These are phyloP conservation scores for Ylistrum balloti DNA, from an alignment of 1,140 invertebrate genomes.

Conservation along the genomic window DNA sequence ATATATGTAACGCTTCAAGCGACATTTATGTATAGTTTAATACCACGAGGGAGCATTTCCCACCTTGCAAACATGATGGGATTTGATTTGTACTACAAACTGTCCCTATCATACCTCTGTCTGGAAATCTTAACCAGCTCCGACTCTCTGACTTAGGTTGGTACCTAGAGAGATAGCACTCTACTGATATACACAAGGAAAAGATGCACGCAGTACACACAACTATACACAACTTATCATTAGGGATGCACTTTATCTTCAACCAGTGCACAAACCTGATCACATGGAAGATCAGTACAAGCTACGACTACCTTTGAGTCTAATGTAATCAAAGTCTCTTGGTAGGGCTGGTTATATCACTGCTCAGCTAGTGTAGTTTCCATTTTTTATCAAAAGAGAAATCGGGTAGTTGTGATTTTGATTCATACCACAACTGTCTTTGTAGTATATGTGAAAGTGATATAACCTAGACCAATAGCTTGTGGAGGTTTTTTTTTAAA, in stretches of 20 bases:
- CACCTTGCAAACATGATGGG: not conserved
- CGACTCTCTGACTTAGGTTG: not conserved
- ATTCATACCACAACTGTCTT: not conserved
- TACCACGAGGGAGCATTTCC: not conserved
- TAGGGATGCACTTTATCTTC: not conserved
- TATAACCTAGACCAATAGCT: not conserved
- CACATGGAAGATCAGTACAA: not conserved
- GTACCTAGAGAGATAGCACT: not conserved
- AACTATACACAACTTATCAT: not conserved
- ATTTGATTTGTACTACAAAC: not conserved
- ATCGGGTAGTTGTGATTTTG: not conserved
- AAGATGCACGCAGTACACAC: not conserved
- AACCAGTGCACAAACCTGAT: slow-evolving; percentile 19
- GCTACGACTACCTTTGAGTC: not conserved
- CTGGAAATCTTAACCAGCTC: not conserved
- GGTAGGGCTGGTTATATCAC: not conserved
- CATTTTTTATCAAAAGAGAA: not conserved
- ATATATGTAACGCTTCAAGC: not conserved
- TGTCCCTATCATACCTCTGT: not conserved
- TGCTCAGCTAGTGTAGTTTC: not conserved
- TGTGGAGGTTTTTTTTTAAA: too few species aligned
- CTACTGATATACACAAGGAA: not conserved
- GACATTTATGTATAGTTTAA: slow-evolving; percentile 20
- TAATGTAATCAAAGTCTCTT: not conserved
- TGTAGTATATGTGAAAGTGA: not conserved